These are phyloP conservation scores for Thera obeliscata DNA, from an alignment of 2,888 invertebrate genomes.

Conservation along the genomic window DNA sequence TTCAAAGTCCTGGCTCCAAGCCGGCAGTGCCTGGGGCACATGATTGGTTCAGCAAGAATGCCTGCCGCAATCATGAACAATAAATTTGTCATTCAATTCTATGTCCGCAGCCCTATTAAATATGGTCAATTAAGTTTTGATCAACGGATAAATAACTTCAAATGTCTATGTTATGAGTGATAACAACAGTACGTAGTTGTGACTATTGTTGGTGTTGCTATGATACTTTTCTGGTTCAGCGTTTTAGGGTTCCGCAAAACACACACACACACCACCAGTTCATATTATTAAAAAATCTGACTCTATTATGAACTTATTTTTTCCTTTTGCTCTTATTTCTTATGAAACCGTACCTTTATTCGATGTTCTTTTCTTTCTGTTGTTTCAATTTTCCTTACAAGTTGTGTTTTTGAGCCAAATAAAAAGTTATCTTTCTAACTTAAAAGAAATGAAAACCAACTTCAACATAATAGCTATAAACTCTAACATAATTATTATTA, in stretches of 20 bases:
- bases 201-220: constrained; percentile 2
- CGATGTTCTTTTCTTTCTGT: too few species aligned
- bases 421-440: too few species aligned
- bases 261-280: too few species aligned
- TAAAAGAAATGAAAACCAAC: too few species aligned
- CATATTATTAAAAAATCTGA: too few species aligned
- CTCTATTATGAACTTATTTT: too few species aligned
- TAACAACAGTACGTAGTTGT: background rate
- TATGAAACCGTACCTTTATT: too few species aligned
- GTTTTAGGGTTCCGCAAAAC: background rate
- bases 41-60: constrained; percentile 34
- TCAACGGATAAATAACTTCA: constrained; percentile 14
- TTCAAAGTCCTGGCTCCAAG: constrained; percentile 2
- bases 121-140: constrained; percentile 36
- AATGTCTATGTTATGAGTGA: constrained; percentile 14
- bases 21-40: constrained; percentile 22
- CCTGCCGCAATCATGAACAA: constrained; percentile 38
- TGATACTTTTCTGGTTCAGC: background rate
- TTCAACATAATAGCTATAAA: too few species aligned
- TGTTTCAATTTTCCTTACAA: too few species aligned
- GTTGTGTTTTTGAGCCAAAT: too few species aligned
- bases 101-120: constrained; percentile 35
- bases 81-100: constrained; percentile 40
- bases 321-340: too few species aligned
- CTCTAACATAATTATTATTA: too few species aligned